Evolutionary conservation across 1,140 invertebrate species (phyloP).

Genomic region (Phymorhynchus buccinoides): DNA sequence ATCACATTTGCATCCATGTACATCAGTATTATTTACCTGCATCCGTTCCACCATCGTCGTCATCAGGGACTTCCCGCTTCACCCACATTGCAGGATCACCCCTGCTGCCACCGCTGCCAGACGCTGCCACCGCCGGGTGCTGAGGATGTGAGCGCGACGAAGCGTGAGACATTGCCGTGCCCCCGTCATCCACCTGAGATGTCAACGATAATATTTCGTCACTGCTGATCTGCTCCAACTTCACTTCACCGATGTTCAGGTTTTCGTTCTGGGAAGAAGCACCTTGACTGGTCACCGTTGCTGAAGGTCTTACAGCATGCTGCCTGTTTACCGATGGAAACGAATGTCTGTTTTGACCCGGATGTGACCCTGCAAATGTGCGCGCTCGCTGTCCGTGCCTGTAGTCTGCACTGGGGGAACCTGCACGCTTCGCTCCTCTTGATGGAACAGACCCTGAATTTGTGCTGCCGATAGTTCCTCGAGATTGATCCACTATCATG

Average conservation of each 20-base stretch:
- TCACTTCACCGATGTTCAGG: constrained; percentile 19
- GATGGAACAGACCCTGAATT: constrained; percentile 32
- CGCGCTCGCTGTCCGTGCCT: constrained; percentile 1
- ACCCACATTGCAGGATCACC: constrained; percentile 22
- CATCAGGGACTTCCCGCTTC: constrained; percentile 30
- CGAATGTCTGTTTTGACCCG: too few relatives aligned
- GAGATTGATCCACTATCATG: constrained; percentile 6
- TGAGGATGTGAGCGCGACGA: background rate
- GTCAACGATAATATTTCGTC: constrained; percentile 34
- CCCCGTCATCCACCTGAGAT: constrained; percentile 32
- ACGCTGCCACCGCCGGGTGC: background rate
- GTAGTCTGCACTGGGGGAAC: background rate
- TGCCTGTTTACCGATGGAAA: background rate
- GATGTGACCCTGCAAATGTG: background rate
- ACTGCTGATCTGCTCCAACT: constrained; percentile 29
- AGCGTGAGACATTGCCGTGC: constrained; percentile 13
- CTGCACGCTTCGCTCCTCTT: background rate
- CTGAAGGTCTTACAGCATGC: constrained; percentile 8
- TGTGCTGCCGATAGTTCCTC: constrained; percentile 34
- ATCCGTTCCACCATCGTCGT: constrained; percentile 7
- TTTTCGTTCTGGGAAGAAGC: constrained; percentile 14
- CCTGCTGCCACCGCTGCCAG: constrained; percentile 32
- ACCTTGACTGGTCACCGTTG: constrained; percentile 35
- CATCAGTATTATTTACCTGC: background rate
- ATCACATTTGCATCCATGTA: too few relatives aligned